Base-by-base conservation (phyloP, 1,140 invertebrate genomes). In the Drosophila pachea region DNA sequence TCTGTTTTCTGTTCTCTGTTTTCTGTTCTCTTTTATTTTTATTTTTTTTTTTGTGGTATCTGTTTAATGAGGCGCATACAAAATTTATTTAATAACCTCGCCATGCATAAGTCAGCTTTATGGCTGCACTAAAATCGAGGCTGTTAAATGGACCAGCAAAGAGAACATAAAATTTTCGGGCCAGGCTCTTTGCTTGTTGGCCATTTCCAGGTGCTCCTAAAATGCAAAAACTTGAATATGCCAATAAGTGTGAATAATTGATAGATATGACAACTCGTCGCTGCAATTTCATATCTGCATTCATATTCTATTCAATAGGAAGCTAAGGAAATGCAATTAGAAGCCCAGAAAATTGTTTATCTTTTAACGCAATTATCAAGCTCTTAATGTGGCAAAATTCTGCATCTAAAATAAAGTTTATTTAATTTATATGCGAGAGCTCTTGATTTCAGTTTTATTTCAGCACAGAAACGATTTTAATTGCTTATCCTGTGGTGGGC, bases 21-120 rank as follows among this genome's bases (percentile, higher is more conserved):
- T 76, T n/a, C n/a, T n/a, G n/a, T n/a, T n/a, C n/a, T n/a, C n/a
- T n/a, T n/a, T n/a, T n/a, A n/a, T n/a, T n/a, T n/a, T n/a, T 4
- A 11, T 40, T n/a, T 40, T 4, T 5, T 7, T n/a, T 63, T 56
- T 74, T 76, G 58, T 68, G 58, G 55, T 22, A 22, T 22, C 22
- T 22, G 65, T 79, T 84, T 76, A 84, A 84, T 84, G 81, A 86
- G 76, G 59, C 69, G 43, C 81, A 86, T 84, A 60, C 62, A 84
- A 84, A 70, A 86, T 84, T 86, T 86, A 86, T 84, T 86, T 86
- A 79, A 84, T 79, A 76, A 79, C 73, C 62, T 84, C 61, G 68
- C 68, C 61, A 42, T 55, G 59, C 73, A 75, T 77, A 65, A 72
- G 74, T 76, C 60, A 50, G 52, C 40, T 76, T 79, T 68, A 79